Conservation (phyloP, 2,888 invertebrate species). For the Microctonus aethiopoides region DNA sequence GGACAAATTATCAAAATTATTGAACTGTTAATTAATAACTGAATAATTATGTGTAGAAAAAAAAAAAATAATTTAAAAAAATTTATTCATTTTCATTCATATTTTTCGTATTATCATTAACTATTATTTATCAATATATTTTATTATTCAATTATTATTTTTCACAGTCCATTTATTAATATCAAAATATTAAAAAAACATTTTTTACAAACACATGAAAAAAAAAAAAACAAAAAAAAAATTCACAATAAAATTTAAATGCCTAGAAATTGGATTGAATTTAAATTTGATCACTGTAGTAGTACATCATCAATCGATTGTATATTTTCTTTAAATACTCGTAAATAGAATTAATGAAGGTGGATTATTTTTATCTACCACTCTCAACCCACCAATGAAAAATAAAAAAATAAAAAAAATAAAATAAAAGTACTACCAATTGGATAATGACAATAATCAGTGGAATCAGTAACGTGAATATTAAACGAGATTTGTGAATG, state of each 20-base stretch:
- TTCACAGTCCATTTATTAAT: too few species aligned
- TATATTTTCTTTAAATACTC: not conserved
- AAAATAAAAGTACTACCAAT: too few species aligned
- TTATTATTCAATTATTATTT: too few species aligned
- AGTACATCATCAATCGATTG: not conserved
- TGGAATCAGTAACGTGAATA: not conserved
- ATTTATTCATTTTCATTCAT: not conserved
- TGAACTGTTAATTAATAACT: not conserved
- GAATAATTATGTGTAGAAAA: not conserved
- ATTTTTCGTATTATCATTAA: too few species aligned
- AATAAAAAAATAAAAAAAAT: too few species aligned
- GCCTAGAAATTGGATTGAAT: not conserved
- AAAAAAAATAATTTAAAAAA: not conserved
- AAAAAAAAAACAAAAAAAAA: not conserved
- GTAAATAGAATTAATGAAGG: not conserved
- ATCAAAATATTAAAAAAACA: not conserved
- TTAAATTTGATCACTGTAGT: not conserved
- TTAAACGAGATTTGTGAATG: not conserved
- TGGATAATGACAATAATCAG: constrained; percentile 24
- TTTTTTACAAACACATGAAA: not conserved
- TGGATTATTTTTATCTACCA: not conserved
- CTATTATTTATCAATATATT: too few species aligned
- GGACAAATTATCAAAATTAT: not conserved
- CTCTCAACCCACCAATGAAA: not conserved
- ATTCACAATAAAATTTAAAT: not conserved